phyloP scores from a whole-genome alignment of 2,113 vertebrate genomes.

The Hyla sarda region DNA sequence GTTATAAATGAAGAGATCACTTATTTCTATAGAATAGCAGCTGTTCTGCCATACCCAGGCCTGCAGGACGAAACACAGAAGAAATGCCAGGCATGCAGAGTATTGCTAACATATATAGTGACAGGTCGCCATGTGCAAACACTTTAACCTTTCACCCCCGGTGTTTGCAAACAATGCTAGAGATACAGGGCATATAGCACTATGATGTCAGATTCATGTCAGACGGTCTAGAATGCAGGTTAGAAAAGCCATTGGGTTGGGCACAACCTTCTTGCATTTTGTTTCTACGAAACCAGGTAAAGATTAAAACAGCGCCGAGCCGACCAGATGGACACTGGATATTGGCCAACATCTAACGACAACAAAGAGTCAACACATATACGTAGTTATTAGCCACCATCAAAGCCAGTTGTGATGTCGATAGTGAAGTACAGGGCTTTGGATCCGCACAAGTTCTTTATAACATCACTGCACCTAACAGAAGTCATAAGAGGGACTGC shows the following conservation, averaged over 20 bases:
- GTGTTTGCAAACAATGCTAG: conserved; percentile 9
- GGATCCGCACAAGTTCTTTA: background rate
- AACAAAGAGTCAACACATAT: no score
- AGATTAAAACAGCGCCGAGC: no score
- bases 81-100: background rate
- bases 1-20: background rate
- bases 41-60: background rate
- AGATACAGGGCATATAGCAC: background rate
- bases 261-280: no score
- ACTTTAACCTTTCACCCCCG: background rate
- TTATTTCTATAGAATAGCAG: background rate
- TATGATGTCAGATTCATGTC: background rate
- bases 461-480: background rate
- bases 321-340: no score
- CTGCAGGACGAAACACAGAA: background rate
- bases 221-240: background rate
- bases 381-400: no score
- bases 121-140: background rate
- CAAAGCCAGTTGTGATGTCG: no score
- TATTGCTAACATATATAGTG: background rate
- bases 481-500: background rate
- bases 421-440: background rate
- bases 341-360: no score
- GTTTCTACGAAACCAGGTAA: no score
- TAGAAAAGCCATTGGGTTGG: background rate